A percentile compares a stretch with the other conserved stretches of the same genome.
These are phyloP conservation scores for Mythimna pallens DNA, from an alignment of 2,888 invertebrate species.

Conservation along the genomic window DNA sequence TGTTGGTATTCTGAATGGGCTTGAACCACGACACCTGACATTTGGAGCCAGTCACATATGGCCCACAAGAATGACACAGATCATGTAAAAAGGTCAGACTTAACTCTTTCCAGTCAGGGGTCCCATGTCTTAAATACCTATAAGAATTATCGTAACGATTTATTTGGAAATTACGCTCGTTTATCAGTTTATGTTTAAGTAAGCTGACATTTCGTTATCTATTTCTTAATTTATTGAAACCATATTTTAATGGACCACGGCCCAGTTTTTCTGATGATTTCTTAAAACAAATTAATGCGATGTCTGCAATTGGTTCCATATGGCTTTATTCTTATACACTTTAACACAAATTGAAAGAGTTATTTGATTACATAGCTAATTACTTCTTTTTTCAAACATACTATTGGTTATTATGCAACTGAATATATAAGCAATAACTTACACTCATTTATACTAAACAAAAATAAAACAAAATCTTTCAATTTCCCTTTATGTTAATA, in stretches of 20 bases:
- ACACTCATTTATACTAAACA: neutral
- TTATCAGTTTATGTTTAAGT: slow-evolving; percentile 45
- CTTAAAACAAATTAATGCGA: slow-evolving; percentile 31
- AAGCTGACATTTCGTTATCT: slow-evolving; percentile 59
- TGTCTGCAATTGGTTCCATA: slow-evolving; percentile 2
- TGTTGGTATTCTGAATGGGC: slow-evolving; percentile 67
- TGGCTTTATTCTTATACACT: neutral
- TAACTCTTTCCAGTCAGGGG: slow-evolving; percentile 54
- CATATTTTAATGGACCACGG: slow-evolving; percentile 45
- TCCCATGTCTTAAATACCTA: slow-evolving; percentile 57
- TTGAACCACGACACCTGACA: slow-evolving; percentile 69
- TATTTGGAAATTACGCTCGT: slow-evolving; percentile 45
- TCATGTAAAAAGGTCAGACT: slow-evolving; percentile 66
- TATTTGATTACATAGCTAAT: neutral
- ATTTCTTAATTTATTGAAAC: slow-evolving; percentile 55
- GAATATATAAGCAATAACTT: neutral
- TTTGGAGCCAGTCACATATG: slow-evolving; percentile 65
- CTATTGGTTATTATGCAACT: neutral
- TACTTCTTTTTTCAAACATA: neutral
- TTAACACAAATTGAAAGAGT: neutral
- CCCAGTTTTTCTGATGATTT: slow-evolving; percentile 38
- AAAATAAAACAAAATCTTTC: neutral
- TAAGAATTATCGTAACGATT: slow-evolving; percentile 50
- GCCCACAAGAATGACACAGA: slow-evolving; percentile 67
- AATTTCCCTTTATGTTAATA: slow-evolving; percentile 11